These are phyloP conservation scores for Felis catus DNA, from an alignment of 2,113 vertebrate genomes.

Conservation along the genomic window DNA sequence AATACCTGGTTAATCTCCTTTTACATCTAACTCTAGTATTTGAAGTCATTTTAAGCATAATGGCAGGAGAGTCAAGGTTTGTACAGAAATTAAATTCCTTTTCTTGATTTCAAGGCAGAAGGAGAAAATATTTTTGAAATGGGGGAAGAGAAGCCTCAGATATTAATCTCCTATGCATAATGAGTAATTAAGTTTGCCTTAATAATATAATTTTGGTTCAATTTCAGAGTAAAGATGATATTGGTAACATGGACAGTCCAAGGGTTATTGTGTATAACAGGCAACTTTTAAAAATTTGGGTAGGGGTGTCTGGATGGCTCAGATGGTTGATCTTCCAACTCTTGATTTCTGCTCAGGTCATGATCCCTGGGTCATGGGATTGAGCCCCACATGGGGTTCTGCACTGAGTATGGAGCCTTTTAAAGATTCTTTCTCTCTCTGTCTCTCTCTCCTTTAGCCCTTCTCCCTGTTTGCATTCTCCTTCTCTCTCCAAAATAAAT, in stretches of 20 bases:
- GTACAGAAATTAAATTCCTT: constrained; percentile 44
- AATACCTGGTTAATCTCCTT: not conserved
- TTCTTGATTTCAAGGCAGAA: constrained; percentile 30
- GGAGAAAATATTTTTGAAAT: constrained; percentile 3
- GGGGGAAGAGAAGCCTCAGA: not conserved
- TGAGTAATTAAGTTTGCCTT: not conserved
- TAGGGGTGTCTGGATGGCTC: not conserved
- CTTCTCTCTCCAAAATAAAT: too few species aligned
- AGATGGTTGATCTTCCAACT: too few species aligned
- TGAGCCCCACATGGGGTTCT: too few species aligned
- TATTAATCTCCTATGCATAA: not conserved
- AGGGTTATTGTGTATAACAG: not conserved
- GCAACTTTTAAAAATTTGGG: not conserved
- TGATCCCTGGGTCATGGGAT: too few species aligned
- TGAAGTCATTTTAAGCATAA: not conserved
- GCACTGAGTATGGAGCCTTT: too few species aligned
- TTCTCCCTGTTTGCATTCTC: too few species aligned
- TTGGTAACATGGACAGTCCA: not conserved
- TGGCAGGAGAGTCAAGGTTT: not conserved
- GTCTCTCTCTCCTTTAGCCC: too few species aligned
- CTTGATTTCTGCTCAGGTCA: too few species aligned
- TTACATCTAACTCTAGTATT: not conserved
- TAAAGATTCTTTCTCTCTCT: too few species aligned
- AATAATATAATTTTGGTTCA: not conserved
- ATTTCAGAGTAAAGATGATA: not conserved